Evolutionary conservation across 2,113 vertebrate species (phyloP), one percentile per base, ranked within the genome.

Genomic region (Notothenia coriiceps): DNA sequence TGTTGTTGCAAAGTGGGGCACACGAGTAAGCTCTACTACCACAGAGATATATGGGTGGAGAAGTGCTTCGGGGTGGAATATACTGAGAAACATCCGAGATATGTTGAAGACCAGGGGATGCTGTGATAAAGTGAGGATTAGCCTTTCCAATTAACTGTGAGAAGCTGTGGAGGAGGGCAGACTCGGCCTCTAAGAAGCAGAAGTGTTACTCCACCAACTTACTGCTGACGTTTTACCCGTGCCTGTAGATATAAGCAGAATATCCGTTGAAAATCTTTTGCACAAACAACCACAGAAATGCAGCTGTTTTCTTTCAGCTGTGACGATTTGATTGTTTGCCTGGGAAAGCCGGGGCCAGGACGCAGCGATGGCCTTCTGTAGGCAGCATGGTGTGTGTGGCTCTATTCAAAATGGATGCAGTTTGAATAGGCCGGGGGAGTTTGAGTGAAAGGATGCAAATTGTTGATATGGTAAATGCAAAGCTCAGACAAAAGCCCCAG

Each of bases 381-480:
- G 90, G 90, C 87, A 85, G 92, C 50, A 29, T 64, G 40, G 51
- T 83, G 85, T 87, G 79, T n/a, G 60, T 82, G 80, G 77, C 70
- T 82, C 69, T 74, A 65, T 89, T 88, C 75, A 88, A 84, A 82
- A 86, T 84, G 85, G 78, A 62, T 89, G 63, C 77, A 57, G 86
- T 90, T 83, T 91, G 89, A 92, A 89, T 86, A 91, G 79, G 57
- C 83, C 74, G 90, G 84, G 86, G 90, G 91, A 89, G 89, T 86
- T 67, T 0, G 60, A 74, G 75, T 56, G 77, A 88, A 54, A 70
- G 72, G 86, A 93, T 93, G 89, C 84, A 92, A 90, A 93, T 92
- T 57, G 70, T 86, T 80, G 83, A 84, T 88, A 89, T 90, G 87
- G 86, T 88, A 87, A 83, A 83, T 67, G 55, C 82, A 75, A 75